Percentiles rank a stretch among this genome's conserved stretches.
These are phyloP conservation scores for Gortyna flavago DNA, from an alignment of 2,888 invertebrate genomes.

Conservation along the genomic window DNA sequence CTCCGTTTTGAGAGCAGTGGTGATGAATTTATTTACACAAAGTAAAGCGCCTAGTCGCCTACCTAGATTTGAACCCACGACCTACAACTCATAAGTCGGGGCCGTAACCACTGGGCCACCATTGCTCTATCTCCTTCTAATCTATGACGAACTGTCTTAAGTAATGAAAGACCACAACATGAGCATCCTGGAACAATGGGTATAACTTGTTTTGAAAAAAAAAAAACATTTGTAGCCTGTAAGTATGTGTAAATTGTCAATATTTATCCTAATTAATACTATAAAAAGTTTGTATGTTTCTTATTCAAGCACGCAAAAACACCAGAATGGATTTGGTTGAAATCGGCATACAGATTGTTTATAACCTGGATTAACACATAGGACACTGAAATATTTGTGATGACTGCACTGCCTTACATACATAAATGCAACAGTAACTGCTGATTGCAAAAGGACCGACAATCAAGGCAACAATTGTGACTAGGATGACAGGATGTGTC, in stretches of 20 bases:
- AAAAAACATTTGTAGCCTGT: neutral
- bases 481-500: neutral
- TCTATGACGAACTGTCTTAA: neutral
- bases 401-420: neutral
- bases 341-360: neutral
- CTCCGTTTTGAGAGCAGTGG: too few species aligned
- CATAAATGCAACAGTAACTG: conserved; percentile 3
- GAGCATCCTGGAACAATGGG: neutral
- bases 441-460: neutral
- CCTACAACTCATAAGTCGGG: too few species aligned
- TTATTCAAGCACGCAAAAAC: neutral
- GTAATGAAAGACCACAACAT: neutral
- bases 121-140: neutral
- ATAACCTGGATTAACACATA: neutral
- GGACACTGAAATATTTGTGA: neutral
- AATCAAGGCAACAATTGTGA: neutral
- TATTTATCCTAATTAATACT: too few species aligned
- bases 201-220: neutral
- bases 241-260: too few species aligned
- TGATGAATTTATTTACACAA: too few species aligned
- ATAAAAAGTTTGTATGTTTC: too few species aligned
- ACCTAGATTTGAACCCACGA: too few species aligned
- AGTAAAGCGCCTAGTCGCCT: too few species aligned
- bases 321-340: neutral
- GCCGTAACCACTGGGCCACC: too few species aligned